Evolutionary conservation across 2,797 vertebrate species (phyloP), one percentile per base, ranked within the genome.

Genomic region (Hemitrygon akajei): DNA sequence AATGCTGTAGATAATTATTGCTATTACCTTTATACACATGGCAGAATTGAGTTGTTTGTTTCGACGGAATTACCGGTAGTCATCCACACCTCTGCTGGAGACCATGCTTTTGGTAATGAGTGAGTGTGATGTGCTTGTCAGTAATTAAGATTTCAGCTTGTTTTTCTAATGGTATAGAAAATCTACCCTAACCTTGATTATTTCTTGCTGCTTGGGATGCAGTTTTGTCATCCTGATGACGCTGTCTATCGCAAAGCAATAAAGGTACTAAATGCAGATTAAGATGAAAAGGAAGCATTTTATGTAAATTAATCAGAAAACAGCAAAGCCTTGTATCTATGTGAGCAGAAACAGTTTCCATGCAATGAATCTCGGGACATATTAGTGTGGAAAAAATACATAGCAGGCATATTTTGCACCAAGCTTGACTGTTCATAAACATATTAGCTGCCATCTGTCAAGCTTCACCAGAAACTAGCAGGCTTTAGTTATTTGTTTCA

Each of bases 11-110:
- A 93, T 93, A 75, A 76, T 47, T 93, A 30, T 76, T 30, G 69
- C 71, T 76, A 76, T 30, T 47, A 25, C 66, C 71, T 93, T 93
- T 58, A 73, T 76, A 16, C 22, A 14, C 75, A 25, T 58, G 56
- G 47, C 71, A 76, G 27, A n/a, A 92, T 76, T 47, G 56, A 76
- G 47, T 76, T 93, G 91, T 75, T 92, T 75, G 71, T 40, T 92
- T 92, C 91, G 92, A 92, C 91, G 92, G 71, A 92, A 92, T 47
- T n/a, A n/a, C n/a, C n/a, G n/a, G n/a, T 89, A 73, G 37, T 93
- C 91, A 93, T 93, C 91, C 40, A 93, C 91, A 93, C 91, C 91
- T 93, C 91, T 93, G 91, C 91, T 93, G 91, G 91, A 93, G 40
- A 56, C 14, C 91, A 76, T 14, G 71, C 40, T 47, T 22, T 93